Evolutionary conservation across 1,140 invertebrate genomes (phyloP).

Genomic region (Akabosia matsudoensis): DNA sequence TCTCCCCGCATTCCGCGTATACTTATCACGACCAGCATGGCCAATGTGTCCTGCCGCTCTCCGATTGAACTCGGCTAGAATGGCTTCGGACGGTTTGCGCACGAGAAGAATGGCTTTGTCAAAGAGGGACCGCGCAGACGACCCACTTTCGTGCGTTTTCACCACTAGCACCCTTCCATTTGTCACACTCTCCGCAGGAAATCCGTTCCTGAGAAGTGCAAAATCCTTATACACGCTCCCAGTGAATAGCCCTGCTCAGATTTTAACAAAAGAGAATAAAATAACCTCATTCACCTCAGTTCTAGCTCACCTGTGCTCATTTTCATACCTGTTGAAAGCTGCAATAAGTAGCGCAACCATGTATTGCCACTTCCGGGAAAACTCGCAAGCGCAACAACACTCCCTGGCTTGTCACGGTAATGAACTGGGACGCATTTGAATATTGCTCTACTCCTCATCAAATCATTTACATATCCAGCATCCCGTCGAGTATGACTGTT

Average conservation of each 20-base stretch:
- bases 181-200: slow-evolving; percentile 70
- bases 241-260: slow-evolving; percentile 61
- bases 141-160: slow-evolving; percentile 74
- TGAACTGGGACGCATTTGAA: slow-evolving; percentile 53
- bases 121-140: slow-evolving; percentile 59
- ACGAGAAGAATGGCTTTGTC: slow-evolving; percentile 66
- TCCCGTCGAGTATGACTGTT: slow-evolving; percentile 27
- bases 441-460: slow-evolving; percentile 39
- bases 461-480: slow-evolving; percentile 28
- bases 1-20: slow-evolving; percentile 60
- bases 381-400: slow-evolving; percentile 62
- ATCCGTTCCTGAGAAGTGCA: slow-evolving; percentile 68
- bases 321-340: slow-evolving; percentile 68
- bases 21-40: slow-evolving; percentile 56
- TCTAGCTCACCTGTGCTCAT: too few species aligned
- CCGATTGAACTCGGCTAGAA: slow-evolving; percentile 70
- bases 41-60: slow-evolving; percentile 68
- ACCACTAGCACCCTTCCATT: slow-evolving; percentile 72
- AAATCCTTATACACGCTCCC: slow-evolving; percentile 76
- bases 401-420: slow-evolving; percentile 51
- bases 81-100: slow-evolving; percentile 66
- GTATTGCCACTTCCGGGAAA: slow-evolving; percentile 78
- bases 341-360: slow-evolving; percentile 71
- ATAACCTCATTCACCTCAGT: neutral
- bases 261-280: neutral